Conservation (phyloP, 2,113 vertebrate genomes). For the Esox niger region DNA sequence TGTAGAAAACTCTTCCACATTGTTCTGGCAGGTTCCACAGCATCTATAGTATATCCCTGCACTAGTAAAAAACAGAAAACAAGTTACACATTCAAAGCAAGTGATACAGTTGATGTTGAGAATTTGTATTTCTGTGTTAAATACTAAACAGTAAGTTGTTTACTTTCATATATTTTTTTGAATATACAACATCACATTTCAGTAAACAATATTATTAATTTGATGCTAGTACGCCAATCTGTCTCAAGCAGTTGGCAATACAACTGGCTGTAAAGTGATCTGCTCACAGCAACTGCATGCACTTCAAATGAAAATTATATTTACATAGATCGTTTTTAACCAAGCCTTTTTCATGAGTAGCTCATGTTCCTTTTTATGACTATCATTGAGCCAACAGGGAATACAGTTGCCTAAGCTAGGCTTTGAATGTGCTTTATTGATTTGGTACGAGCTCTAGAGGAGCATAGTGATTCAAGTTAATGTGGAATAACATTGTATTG, state of each 20-base stretch:
- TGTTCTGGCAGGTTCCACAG: no score
- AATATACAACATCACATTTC: background rate
- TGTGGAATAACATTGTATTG: constrained; percentile 46
- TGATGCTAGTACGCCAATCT: no score
- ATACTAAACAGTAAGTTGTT: no score
- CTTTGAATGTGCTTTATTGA: constrained; percentile 51
- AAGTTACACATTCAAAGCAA: no score
- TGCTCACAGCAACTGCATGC: constrained; percentile 31
- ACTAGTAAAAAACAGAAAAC: no score
- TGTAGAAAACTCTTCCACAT: no score
- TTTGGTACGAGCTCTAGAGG: constrained; percentile 12
- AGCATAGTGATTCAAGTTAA: constrained; percentile 43
- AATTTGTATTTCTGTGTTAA: no score
- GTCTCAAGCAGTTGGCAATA: background rate
- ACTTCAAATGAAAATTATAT: constrained; percentile 48
- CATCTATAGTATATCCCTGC: no score
- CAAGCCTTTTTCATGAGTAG: constrained; percentile 29
- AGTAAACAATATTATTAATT: background rate
- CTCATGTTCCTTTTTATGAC: constrained; percentile 49
- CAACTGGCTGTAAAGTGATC: constrained; percentile 29
- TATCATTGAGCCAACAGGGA: constrained; percentile 54
- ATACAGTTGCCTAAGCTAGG: constrained; percentile 32
- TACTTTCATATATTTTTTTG: no score
- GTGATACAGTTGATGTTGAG: no score
- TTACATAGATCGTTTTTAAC: constrained; percentile 56